Base-by-base conservation (phyloP, 2,113 vertebrate genomes). In the Dipodomys spectabilis region DNA sequence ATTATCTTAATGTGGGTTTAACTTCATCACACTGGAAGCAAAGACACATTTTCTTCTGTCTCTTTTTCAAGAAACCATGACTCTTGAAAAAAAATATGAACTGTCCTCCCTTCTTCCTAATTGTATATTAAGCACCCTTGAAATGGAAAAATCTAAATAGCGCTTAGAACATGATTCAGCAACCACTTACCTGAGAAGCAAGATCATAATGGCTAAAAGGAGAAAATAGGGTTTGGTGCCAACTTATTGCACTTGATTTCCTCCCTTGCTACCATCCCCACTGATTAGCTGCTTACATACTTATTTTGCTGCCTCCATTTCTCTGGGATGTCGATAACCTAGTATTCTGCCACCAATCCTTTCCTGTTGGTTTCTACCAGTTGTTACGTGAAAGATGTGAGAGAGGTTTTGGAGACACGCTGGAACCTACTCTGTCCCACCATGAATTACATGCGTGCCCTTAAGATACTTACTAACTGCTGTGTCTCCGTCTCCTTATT, bases 21-120 rank as follows among this genome's bases (percentile, higher is more conserved):
- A 88, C 35, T 75, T 44, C 27, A 69, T 79, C 77, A 45, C 19
- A n/a, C 23, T 27, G 68, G 84, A 75, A 86, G 82, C 15, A 60
- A 93, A 84, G 80, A 16, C 2, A 18, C 18, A 19, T 27, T 82
- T 78, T 88, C 39, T 79, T 90, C 78, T 57, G 53, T 57, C 53
- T 57, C 53, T 53, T 74, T 72, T 45, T 86, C 35, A 92, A 87
- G 30, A 68, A 89, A 72, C 0, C 4, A 35, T 77, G 82, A 93
- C 45, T 90, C 88, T 78, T 74, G 49, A 49, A 75, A 84, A 84
- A 96, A 91, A 78, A 18, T 57, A 71, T 57, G 57, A 82, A 80
- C 19, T 25, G 19, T 4, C 64, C 5, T 92, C 30, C 77, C 53
- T 64, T 72, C 71, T 7, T 45, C 19, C 5, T 25, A 92, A 77